These are phyloP conservation scores for Cosmia trapezina DNA, from an alignment of 2,888 invertebrate genomes.

Conservation along the genomic window DNA sequence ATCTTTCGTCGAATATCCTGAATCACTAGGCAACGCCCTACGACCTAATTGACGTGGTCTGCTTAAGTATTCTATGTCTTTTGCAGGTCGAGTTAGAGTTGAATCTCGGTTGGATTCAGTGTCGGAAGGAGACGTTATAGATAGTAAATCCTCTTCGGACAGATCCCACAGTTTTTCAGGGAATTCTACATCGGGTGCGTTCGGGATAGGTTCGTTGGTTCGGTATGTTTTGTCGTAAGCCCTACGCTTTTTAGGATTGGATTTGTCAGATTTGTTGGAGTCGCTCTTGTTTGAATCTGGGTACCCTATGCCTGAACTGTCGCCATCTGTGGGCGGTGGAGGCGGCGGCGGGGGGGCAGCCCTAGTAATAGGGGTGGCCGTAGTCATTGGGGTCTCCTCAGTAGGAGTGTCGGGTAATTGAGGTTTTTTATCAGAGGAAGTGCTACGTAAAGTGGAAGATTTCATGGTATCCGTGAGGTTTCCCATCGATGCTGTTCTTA, in stretches of 20 bases:
- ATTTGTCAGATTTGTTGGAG: constrained; percentile 88
- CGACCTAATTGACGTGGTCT: constrained; percentile 91
- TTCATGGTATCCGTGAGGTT: constrained; percentile 88
- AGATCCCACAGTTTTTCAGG: constrained; percentile 95
- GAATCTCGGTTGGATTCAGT: constrained; percentile 91
- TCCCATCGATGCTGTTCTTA: constrained; percentile 89
- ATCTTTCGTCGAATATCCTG: constrained; percentile 86
- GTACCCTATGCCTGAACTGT: constrained; percentile 89
- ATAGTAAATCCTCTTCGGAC: constrained; percentile 91
- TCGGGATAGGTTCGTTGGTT: constrained; percentile 95
- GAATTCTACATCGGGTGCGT: constrained; percentile 94
- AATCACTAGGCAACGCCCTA: constrained; percentile 88
- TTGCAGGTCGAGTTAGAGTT: constrained; percentile 90
- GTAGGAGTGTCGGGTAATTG: constrained; percentile 83
- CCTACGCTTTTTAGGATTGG: constrained; percentile 91
- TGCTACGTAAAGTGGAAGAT: constrained; percentile 83
- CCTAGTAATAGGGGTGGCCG: constrained; percentile 71
- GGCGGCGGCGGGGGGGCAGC: constrained; percentile 74
- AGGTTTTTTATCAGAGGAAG: constrained; percentile 80
- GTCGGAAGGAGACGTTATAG: constrained; percentile 89
- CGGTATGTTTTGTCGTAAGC: constrained; percentile 95
- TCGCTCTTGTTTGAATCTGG: constrained; percentile 89
- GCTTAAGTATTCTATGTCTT: constrained; percentile 91
- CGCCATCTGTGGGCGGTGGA: constrained; percentile 81
- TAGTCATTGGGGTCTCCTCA: constrained; percentile 78